Percentiles rank a stretch among this genome's conserved stretches.
These are phyloP conservation scores for Micromys minutus DNA, from an alignment of 2,113 vertebrate species.

Conservation along the genomic window DNA sequence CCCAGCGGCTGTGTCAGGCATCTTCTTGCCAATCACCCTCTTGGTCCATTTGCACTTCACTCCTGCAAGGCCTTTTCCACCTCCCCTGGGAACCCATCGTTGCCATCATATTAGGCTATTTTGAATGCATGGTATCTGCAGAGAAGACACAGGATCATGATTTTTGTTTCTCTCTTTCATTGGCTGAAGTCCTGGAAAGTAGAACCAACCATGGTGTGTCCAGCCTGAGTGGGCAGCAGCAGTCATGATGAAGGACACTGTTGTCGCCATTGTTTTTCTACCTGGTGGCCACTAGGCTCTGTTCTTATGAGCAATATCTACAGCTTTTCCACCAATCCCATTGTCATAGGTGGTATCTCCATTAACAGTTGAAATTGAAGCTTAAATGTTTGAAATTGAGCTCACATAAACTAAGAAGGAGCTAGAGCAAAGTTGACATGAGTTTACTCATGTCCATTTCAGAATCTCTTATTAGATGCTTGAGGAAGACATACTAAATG, in stretches of 20 bases:
- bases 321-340: not conserved
- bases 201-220: not conserved
- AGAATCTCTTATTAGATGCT: not conserved
- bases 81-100: not conserved
- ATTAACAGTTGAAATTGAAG: not conserved
- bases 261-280: too few relatives aligned
- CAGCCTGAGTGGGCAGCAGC: not conserved
- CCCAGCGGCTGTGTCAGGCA: not conserved
- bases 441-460: not conserved
- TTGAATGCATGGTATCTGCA: not conserved
- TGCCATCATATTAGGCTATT: not conserved
- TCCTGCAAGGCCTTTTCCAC: not conserved
- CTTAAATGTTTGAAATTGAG: not conserved
- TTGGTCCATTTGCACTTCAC: not conserved
- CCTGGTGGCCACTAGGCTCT: not conserved
- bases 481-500: not conserved
- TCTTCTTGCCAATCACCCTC: not conserved
- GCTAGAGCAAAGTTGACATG: not conserved
- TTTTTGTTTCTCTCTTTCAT: not conserved
- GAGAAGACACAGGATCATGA: not conserved
- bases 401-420: not conserved
- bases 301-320: not conserved
- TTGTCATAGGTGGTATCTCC: not conserved
- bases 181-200: not conserved
- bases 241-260: too few relatives aligned